A percentile compares a stretch with the other conserved stretches of the same genome.
phyloP scores from a whole-genome alignment of 2,888 invertebrate genomes.

The Machimus rusticus region DNA sequence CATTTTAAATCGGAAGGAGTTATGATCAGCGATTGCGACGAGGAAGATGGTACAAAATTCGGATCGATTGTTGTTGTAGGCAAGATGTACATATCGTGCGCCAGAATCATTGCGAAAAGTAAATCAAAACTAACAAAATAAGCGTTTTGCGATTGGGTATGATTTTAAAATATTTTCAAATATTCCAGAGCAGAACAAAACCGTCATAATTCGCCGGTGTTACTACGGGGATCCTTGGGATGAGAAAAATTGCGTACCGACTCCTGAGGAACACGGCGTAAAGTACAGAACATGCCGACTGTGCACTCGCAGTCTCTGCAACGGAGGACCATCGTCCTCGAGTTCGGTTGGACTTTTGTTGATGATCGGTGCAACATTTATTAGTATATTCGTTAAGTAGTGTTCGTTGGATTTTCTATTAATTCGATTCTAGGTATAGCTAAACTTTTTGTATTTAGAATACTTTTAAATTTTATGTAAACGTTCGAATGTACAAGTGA shows the following conservation, averaged over 20 bases:
- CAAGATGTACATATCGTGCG: too few species aligned
- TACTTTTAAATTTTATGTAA: neutral
- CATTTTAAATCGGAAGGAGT: slow-evolving; percentile 20
- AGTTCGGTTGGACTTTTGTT: slow-evolving; percentile 49
- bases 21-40: slow-evolving; percentile 27
- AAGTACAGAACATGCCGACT: slow-evolving; percentile 58
- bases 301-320: slow-evolving; percentile 56
- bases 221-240: slow-evolving; percentile 54
- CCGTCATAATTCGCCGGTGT: slow-evolving; percentile 53
- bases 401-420: neutral
- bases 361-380: neutral
- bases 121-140: neutral
- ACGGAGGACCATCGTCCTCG: slow-evolving; percentile 53
- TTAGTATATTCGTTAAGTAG: neutral
- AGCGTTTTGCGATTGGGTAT: neutral
- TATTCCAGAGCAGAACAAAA: slow-evolving; percentile 45
- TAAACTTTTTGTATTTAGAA: neutral
- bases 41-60: too few species aligned
- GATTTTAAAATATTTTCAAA: neutral
- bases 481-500: slow-evolving; percentile 11
- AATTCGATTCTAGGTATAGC: neutral
- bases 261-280: too few species aligned
- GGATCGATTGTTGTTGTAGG: too few species aligned
- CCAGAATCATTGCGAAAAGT: slow-evolving; percentile 4
- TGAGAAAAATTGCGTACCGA: too few species aligned